Evolutionary conservation across 37 sponge, comb jelly and placozoan species (phyloP).

Genomic region (Beroe forskalii): DNA sequence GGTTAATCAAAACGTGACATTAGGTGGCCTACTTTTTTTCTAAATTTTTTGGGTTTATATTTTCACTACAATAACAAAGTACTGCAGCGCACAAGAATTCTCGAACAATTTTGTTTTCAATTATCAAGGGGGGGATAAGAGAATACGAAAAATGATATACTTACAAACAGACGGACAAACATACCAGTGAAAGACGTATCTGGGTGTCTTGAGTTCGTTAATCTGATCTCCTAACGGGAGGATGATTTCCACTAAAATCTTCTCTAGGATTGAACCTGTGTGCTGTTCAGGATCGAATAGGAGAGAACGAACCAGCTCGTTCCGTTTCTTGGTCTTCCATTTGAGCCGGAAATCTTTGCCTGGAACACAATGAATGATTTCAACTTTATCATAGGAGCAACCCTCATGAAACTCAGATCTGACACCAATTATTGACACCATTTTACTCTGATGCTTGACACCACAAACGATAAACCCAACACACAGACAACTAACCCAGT

Average conservation of each 20-base stretch:
- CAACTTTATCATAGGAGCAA: too few relatives aligned
- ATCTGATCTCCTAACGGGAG: conserved; percentile 28
- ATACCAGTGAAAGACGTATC: conserved; percentile 31
- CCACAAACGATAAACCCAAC: not conserved
- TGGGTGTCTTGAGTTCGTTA: conserved; percentile 2
- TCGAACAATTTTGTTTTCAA: too few relatives aligned
- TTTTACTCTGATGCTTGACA: not conserved
- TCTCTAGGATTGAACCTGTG: conserved; percentile 47
- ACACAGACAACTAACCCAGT: not conserved
- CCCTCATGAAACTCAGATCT: too few relatives aligned
- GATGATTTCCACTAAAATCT: conserved; percentile 26
- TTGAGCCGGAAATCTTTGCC: conserved; percentile 55
- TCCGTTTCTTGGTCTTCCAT: conserved; percentile 29
- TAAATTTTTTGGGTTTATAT: too few relatives aligned
- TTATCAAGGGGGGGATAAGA: too few relatives aligned
- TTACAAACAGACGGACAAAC: too few relatives aligned
- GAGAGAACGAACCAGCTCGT: not conserved
- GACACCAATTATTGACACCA: not conserved
- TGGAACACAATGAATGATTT: too few relatives aligned
- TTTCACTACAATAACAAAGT: too few relatives aligned
- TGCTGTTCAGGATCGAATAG: conserved; percentile 45
- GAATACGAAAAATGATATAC: too few relatives aligned
- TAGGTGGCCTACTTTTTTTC: too few relatives aligned
- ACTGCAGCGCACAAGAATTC: too few relatives aligned
- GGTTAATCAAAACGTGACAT: too few relatives aligned